A percentile compares a stretch with the other conserved stretches of the same genome.
These are phyloP conservation scores for Podarcis siculus DNA, from an alignment of 2,797 vertebrate genomes.

Conservation along the genomic window DNA sequence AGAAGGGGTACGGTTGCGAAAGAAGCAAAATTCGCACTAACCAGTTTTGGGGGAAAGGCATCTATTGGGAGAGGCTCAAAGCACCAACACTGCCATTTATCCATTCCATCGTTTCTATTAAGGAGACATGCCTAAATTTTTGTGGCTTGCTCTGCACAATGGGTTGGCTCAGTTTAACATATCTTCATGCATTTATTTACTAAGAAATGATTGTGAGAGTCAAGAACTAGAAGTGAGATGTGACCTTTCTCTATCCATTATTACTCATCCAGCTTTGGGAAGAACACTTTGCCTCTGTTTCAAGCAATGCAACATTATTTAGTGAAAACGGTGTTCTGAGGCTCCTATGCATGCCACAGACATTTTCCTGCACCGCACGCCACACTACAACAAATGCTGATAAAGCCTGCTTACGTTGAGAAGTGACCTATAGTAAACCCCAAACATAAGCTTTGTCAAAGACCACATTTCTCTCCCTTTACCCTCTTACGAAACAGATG, in stretches of 20 bases:
- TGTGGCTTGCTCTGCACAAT: not conserved
- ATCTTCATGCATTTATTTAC: not conserved
- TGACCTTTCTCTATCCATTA: too few species aligned
- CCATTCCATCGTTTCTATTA: not conserved
- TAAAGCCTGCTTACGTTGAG: not conserved
- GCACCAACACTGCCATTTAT: not conserved
- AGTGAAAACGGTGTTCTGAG: not conserved
- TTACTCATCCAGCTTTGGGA: not conserved
- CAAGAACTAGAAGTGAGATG: not conserved
- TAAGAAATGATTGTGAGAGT: not conserved
- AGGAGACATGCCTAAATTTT: not conserved
- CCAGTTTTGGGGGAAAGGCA: not conserved
- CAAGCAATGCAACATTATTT: not conserved
- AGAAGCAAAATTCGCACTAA: not conserved
- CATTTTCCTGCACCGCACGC: not conserved
- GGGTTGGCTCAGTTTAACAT: not conserved
- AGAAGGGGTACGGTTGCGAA: not conserved
- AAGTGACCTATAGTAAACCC: conserved; percentile 18
- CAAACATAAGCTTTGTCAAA: not conserved
- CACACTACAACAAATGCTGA: not conserved
- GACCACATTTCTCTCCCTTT: conserved; percentile 9
- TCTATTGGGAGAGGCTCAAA: too few species aligned
- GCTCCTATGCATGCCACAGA: not conserved
- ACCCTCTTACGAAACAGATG: conserved; percentile 54
- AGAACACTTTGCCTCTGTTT: not conserved